Percentiles rank a stretch among this genome's conserved stretches.
Conservation (phyloP, 2,797 vertebrate species). For the Catamblyrhynchus diadema region DNA sequence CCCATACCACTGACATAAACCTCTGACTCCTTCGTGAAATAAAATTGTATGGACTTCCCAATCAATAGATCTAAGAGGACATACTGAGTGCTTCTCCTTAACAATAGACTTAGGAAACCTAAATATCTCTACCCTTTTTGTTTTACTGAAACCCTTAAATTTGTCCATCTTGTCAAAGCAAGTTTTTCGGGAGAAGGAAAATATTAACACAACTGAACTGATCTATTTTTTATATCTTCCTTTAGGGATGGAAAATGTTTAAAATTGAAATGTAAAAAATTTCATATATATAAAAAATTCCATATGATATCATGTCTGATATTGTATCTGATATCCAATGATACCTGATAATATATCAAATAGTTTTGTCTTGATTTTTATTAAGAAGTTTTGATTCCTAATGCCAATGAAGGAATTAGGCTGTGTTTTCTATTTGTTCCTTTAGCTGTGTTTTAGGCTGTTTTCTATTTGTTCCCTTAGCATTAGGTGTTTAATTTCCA, state of each 20-base stretch:
- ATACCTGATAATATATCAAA: not conserved
- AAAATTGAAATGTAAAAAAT: not conserved
- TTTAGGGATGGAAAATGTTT: not conserved
- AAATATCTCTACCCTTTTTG: not conserved
- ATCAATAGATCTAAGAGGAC: not conserved
- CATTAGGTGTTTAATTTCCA: not conserved
- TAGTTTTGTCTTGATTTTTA: not conserved
- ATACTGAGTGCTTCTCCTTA: not conserved
- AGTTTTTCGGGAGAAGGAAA: rapidly evolving
- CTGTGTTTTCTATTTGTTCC: not conserved
- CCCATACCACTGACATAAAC: not conserved
- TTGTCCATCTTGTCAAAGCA: not conserved
- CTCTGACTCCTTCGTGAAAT: not conserved
- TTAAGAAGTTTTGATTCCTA: not conserved
- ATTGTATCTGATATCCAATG: not conserved
- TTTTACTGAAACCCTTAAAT: not conserved
- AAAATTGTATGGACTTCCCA: not conserved
- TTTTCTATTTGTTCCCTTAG: not conserved
- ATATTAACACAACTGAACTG: not conserved
- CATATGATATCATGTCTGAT: not conserved
- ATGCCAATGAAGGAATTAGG: not conserved
- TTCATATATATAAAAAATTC: not conserved
- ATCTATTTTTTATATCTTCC: not conserved
- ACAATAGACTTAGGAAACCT: not conserved
- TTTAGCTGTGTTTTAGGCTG: not conserved